A percentile compares a stretch with the other conserved stretches of the same genome.
phyloP scores from a whole-genome alignment of 2,888 invertebrate species.

The Drosophila neutralis region DNA sequence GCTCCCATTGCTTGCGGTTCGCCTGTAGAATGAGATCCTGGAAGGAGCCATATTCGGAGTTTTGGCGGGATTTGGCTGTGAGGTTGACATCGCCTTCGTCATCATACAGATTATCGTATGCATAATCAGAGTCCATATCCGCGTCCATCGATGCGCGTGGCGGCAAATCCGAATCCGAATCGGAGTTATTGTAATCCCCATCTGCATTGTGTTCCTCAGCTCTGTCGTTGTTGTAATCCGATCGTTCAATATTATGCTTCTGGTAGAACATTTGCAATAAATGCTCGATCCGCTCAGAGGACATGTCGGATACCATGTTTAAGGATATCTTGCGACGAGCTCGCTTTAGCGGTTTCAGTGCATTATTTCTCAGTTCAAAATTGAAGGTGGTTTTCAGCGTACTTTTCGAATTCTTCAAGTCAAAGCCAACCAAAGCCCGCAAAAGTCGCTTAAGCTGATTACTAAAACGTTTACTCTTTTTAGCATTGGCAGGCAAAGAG shows the following conservation, averaged over 20 bases:
- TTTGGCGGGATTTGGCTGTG: conserved; percentile 67
- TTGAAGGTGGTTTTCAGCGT: conserved; percentile 73
- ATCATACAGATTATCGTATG: conserved; percentile 78
- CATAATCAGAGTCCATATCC: conserved; percentile 62
- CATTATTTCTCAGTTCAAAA: conserved; percentile 66
- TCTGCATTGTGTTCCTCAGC: conserved; percentile 38
- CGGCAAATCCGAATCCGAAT: conserved; percentile 8
- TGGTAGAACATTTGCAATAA: conserved; percentile 71
- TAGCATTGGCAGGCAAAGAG: not conserved
- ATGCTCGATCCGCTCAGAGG: conserved; percentile 72
- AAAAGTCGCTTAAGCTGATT: conserved; percentile 57
- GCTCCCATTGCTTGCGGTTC: conserved; percentile 69
- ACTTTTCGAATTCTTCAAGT: conserved; percentile 55
- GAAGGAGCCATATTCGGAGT: conserved; percentile 75
- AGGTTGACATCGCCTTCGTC: conserved; percentile 73
- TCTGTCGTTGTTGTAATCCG: conserved; percentile 27
- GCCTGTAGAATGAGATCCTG: conserved; percentile 80
- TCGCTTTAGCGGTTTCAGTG: conserved; percentile 61
- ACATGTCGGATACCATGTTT: conserved; percentile 77
- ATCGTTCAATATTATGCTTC: conserved; percentile 56
- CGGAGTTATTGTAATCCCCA: conserved; percentile 49
- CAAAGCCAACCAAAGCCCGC: conserved; percentile 45
- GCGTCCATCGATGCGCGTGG: conserved; percentile 21
- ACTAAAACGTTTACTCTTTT: conserved; percentile 17
- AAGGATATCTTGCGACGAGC: conserved; percentile 74